Percentiles rank a stretch among this genome's conserved stretches.
These are phyloP conservation scores for Gallinago undulata DNA, from an alignment of 2,113 vertebrate genomes.

Conservation along the genomic window DNA sequence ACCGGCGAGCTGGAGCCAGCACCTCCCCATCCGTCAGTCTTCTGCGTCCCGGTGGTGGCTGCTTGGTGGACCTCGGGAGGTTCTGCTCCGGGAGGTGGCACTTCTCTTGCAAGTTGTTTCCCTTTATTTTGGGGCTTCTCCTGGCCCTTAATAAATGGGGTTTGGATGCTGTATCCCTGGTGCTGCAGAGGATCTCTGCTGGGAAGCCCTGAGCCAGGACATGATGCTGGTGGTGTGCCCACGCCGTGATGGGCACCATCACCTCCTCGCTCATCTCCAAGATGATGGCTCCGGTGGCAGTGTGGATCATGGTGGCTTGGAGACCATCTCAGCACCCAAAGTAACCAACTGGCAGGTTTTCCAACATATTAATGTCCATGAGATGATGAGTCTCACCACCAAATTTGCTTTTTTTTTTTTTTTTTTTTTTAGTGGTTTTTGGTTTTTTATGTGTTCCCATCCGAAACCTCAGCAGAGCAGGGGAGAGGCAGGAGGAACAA, in stretches of 20 bases:
- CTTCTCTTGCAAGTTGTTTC: neutral
- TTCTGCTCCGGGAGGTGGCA: neutral
- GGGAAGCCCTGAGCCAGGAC: neutral
- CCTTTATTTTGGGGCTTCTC: neutral
- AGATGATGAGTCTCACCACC: neutral
- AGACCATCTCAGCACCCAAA: neutral
- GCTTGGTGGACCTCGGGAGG: neutral
- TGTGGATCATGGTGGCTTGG: neutral
- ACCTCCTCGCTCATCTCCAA: neutral
- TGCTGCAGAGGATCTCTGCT: neutral
- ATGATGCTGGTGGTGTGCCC: rapidly evolving
- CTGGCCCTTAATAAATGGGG: neutral
- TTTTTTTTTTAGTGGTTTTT: neutral
- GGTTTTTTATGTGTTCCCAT: neutral
- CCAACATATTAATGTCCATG: rapidly evolving
- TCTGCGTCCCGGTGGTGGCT: neutral
- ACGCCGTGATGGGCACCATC: rapidly evolving
- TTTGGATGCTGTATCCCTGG: neutral
- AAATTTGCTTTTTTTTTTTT: neutral
- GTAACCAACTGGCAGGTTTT: neutral
- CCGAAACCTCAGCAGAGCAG: neutral
- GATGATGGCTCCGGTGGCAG: neutral
- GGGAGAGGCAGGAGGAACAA: neutral
- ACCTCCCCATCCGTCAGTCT: neutral
- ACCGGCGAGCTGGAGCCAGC: neutral